Conservation (phyloP, 2,797 vertebrate species). For the Cephalopachus bancanus region DNA sequence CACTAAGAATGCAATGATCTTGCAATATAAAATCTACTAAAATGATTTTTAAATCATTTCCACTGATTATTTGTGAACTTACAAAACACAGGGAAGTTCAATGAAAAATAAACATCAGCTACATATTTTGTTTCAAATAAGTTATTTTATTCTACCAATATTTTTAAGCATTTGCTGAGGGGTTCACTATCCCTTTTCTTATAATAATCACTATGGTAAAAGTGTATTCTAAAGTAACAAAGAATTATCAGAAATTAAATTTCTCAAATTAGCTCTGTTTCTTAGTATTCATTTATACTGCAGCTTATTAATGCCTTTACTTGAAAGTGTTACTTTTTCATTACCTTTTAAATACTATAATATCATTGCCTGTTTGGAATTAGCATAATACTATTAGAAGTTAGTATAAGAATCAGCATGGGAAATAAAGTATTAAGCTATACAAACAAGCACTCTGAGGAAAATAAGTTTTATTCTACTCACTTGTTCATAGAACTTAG, state of each 20-base stretch:
- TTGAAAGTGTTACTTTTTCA: not conserved
- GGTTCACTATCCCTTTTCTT: not conserved
- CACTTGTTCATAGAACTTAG: slow-evolving; percentile 98
- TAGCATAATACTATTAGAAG: not conserved
- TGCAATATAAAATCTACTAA: slow-evolving; percentile 11
- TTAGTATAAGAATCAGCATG: not conserved
- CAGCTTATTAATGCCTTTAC: not conserved
- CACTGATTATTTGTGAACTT: not conserved
- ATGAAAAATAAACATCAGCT: not conserved
- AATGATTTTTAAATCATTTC: not conserved
- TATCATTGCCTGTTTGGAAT: not conserved
- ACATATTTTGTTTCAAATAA: not conserved
- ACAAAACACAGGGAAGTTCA: not conserved
- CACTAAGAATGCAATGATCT: slow-evolving; percentile 23
- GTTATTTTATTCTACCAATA: not conserved
- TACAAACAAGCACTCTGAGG: not conserved
- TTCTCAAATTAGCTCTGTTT: not conserved
- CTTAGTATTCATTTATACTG: not conserved
- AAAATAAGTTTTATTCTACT: slow-evolving; percentile 76
- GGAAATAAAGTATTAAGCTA: not conserved
- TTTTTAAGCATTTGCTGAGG: not conserved
- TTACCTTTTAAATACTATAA: not conserved
- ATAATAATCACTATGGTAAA: not conserved
- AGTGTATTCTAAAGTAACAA: not conserved
- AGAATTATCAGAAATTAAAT: slow-evolving; percentile 5